Evolutionary conservation across 2,888 invertebrate genomes (phyloP).

Genomic region (Gari tellinella): DNA sequence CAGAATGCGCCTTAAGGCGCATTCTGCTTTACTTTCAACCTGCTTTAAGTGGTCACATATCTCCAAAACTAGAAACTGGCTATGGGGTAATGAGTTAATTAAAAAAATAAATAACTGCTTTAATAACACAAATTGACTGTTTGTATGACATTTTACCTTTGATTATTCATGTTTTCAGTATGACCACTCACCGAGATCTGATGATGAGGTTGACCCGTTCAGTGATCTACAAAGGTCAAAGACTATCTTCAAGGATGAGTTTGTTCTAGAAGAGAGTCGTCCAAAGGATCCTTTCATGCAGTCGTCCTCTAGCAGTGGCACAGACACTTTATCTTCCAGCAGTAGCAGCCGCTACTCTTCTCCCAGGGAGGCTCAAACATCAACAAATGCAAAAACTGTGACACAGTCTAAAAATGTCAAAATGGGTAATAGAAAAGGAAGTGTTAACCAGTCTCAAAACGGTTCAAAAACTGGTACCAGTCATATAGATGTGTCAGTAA

Average conservation of each 20-base stretch:
- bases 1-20: too few species aligned
- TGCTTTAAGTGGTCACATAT: too few species aligned
- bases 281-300: slow-evolving; percentile 71
- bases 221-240: slow-evolving; percentile 67
- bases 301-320: slow-evolving; percentile 66
- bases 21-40: too few species aligned
- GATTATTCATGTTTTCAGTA: too few species aligned
- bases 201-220: slow-evolving; percentile 65
- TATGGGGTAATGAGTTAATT: too few species aligned
- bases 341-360: slow-evolving; percentile 66
- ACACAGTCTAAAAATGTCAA: too few species aligned
- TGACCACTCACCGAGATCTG: slow-evolving; percentile 73
- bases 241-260: slow-evolving; percentile 77
- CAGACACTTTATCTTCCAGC: slow-evolving; percentile 66
- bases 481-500: slow-evolving; percentile 16
- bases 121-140: too few species aligned
- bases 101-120: too few species aligned
- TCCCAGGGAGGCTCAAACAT: slow-evolving; percentile 59
- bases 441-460: background rate
- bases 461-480: background rate
- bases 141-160: too few species aligned
- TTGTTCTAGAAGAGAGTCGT: slow-evolving; percentile 79
- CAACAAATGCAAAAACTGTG: slow-evolving; percentile 16
- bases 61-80: too few species aligned
- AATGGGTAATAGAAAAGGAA: background rate